Percentiles rank a stretch among this genome's conserved stretches.
phyloP scores from a whole-genome alignment of 2,113 vertebrate species.

The Sapajus apella region DNA sequence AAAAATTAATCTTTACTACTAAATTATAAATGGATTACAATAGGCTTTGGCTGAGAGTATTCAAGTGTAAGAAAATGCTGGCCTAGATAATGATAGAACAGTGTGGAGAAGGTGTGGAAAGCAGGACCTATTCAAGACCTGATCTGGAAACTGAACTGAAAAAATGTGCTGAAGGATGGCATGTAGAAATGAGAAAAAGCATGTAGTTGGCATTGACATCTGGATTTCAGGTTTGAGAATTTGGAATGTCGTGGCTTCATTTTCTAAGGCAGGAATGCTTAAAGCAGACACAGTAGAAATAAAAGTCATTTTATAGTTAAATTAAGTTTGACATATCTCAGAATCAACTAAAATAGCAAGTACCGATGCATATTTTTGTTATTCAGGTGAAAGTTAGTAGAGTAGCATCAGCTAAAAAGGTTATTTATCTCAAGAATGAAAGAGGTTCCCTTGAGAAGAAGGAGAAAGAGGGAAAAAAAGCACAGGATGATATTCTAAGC shows the following conservation, averaged over 20 bases:
- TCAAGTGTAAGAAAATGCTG: neutral
- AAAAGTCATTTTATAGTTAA: neutral
- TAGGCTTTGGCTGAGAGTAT: neutral
- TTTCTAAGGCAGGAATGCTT: neutral
- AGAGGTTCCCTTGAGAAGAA: neutral
- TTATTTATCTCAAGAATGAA: neutral
- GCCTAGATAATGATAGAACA: accelerated
- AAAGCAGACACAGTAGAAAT: neutral
- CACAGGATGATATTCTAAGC: neutral
- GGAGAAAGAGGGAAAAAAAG: neutral
- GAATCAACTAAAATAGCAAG: neutral
- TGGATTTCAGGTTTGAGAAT: neutral
- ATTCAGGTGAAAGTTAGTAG: neutral
- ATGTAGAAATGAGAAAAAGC: neutral
- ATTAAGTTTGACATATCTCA: neutral
- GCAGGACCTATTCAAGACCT: neutral
- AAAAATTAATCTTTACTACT: neutral
- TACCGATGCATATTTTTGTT: neutral
- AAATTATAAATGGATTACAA: neutral
- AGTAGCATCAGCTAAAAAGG: neutral
- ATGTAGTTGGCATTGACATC: neutral
- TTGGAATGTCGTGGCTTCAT: neutral
- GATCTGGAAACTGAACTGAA: neutral
- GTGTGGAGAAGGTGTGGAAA: neutral
- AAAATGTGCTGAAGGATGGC: neutral